phyloP scores from a whole-genome alignment of 2,797 vertebrate genomes.

The Lates japonicus region DNA sequence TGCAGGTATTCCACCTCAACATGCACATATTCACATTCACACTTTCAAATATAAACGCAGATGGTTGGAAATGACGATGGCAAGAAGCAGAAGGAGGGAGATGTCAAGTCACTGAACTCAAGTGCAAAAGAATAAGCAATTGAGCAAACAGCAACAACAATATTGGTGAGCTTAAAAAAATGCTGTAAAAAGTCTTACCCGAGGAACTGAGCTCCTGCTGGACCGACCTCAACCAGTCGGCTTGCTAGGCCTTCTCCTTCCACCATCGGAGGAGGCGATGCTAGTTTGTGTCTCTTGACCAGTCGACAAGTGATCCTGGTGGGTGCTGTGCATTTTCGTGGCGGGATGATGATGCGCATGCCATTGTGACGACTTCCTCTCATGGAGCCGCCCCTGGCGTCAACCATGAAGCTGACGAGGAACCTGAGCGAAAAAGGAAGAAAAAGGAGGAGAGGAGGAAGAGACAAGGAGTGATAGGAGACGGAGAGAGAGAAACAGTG shows the following conservation, averaged over 20 bases:
- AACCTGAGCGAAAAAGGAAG: slow-evolving; percentile 86
- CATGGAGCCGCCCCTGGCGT: slow-evolving; percentile 98
- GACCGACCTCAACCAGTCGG: slow-evolving; percentile 97
- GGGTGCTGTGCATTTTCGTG: slow-evolving; percentile 97
- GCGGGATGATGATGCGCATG: slow-evolving; percentile 98
- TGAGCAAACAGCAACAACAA: slow-evolving; percentile 29
- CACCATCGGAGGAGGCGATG: slow-evolving; percentile 97
- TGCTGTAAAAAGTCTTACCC: slow-evolving; percentile 84
- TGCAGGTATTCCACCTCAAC: slow-evolving; percentile 9
- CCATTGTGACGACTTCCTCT: slow-evolving; percentile 97
- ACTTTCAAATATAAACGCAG: slow-evolving; percentile 42
- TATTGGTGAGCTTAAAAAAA: not conserved
- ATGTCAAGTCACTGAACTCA: slow-evolving; percentile 55
- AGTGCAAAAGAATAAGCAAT: slow-evolving; percentile 40
- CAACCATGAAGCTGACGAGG: slow-evolving; percentile 99
- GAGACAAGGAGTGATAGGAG: slow-evolving; percentile 10
- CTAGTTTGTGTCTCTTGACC: slow-evolving; percentile 97
- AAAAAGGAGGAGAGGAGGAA: slow-evolving; percentile 14
- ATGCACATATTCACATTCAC: slow-evolving; percentile 28
- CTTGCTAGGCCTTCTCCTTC: slow-evolving; percentile 98
- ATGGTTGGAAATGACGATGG: slow-evolving; percentile 70
- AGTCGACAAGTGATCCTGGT: slow-evolving; percentile 98
- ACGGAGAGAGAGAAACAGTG: slow-evolving; percentile 1
- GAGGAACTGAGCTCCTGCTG: slow-evolving; percentile 97
- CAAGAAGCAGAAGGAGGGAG: slow-evolving; percentile 66